phyloP scores from a whole-genome alignment of 1,140 invertebrate species.

The Micrasema longulum region DNA sequence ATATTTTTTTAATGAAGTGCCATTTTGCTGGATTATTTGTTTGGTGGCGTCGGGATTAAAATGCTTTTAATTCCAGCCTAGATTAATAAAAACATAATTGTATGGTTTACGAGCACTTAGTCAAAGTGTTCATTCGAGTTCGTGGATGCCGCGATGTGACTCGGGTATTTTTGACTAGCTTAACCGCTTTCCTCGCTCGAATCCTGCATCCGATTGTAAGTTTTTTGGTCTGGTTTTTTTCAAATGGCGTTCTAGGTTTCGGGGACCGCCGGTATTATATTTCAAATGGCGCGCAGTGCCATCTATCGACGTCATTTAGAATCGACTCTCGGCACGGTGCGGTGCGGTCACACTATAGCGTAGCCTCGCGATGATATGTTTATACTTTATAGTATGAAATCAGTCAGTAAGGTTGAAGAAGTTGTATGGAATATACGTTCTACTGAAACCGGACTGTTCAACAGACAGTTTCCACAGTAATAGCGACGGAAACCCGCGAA shows the following conservation, averaged over 20 bases:
- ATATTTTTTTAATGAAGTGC: constrained; percentile 11
- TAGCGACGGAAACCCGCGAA: no score
- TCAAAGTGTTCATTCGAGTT: constrained; percentile 7
- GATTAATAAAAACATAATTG: constrained; percentile 8
- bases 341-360: constrained; percentile 12
- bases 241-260: constrained; percentile 1
- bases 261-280: constrained; percentile 30
- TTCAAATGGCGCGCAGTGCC: constrained; percentile 43
- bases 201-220: neutral
- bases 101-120: constrained; percentile 27
- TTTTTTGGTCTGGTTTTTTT: constrained; percentile 28
- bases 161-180: constrained; percentile 21
- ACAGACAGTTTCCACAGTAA: no score
- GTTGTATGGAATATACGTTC: constrained; percentile 47
- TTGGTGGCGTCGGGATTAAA: neutral
- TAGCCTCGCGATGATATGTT: constrained; percentile 46
- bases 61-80: constrained; percentile 24
- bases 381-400: constrained; percentile 47
- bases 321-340: constrained; percentile 17
- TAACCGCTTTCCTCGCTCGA: neutral
- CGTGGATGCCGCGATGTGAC: neutral
- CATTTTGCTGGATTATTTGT: neutral
- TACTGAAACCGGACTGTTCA: constrained; percentile 11
- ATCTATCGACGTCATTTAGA: constrained; percentile 43
- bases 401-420: constrained; percentile 51